Percentiles rank a stretch among this genome's conserved stretches.
phyloP scores from a whole-genome alignment of 2,888 invertebrate species.

The Pachymerium ferrugineum region DNA sequence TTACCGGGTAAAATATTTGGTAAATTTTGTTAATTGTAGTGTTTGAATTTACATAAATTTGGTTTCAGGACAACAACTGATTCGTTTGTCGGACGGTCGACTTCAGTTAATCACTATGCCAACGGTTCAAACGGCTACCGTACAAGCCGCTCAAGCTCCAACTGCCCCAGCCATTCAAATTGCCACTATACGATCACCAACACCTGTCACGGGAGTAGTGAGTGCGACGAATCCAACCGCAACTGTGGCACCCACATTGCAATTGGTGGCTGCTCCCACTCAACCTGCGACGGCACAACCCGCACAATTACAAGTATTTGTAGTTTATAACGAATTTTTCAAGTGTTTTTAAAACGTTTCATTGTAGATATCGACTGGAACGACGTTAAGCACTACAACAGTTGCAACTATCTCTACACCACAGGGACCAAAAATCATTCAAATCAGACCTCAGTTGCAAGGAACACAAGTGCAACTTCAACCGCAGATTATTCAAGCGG shows the following conservation, averaged over 20 bases:
- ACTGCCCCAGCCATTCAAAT: slow-evolving; percentile 36
- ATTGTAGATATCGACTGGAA: not conserved
- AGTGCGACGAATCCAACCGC: slow-evolving; percentile 31
- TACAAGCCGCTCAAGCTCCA: slow-evolving; percentile 36
- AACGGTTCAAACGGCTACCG: slow-evolving; percentile 39
- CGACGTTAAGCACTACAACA: slow-evolving; percentile 31
- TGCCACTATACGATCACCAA: slow-evolving; percentile 35
- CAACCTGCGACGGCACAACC: slow-evolving; percentile 29
- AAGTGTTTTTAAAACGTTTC: not conserved
- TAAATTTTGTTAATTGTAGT: not conserved
- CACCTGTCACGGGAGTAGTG: slow-evolving; percentile 30
- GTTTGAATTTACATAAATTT: not conserved
- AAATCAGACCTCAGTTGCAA: slow-evolving; percentile 38
- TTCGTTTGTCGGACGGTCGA: slow-evolving; percentile 89
- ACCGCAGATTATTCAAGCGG: slow-evolving; percentile 35
- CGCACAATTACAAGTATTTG: slow-evolving; percentile 23
- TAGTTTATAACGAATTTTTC: not conserved
- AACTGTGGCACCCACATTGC: slow-evolving; percentile 35
- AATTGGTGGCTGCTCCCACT: slow-evolving; percentile 33
- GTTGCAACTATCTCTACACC: slow-evolving; percentile 36
- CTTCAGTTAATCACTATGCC: slow-evolving; percentile 65
- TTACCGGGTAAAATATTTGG: slow-evolving; percentile 61
- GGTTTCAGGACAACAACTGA: slow-evolving; percentile 65
- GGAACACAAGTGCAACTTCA: slow-evolving; percentile 34
- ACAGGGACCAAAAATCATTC: slow-evolving; percentile 39